Evolutionary conservation across 92 coral and sea anemone genomes (phyloP).

Genomic region (Epizoanthus rinbou): DNA sequence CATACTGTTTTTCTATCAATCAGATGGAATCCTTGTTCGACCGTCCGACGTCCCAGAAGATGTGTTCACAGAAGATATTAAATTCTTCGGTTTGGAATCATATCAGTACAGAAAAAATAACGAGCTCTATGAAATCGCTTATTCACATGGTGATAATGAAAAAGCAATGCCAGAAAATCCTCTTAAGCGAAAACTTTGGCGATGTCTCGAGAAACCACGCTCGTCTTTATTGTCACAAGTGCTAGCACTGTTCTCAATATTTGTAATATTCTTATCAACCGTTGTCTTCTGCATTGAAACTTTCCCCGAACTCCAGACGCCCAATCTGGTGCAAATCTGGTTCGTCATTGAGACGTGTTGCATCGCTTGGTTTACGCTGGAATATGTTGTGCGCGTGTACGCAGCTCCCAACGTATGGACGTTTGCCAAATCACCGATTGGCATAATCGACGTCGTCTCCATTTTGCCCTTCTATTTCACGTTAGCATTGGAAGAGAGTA

Average conservation of each 20-base stretch:
- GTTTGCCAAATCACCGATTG: conserved; percentile 77
- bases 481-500: conserved; percentile 59
- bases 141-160: conserved; percentile 35
- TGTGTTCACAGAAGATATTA: conserved; percentile 68
- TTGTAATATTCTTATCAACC: conserved; percentile 78
- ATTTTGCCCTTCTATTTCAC: conserved; percentile 84
- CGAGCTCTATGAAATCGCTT: conserved; percentile 11
- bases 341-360: conserved; percentile 72
- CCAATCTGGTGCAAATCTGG: conserved; percentile 54
- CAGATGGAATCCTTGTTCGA: conserved; percentile 89
- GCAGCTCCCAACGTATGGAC: conserved; percentile 64
- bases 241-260: conserved; percentile 72
- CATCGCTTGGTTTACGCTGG: conserved; percentile 84
- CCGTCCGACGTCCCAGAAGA: conserved; percentile 82
- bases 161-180: conserved; percentile 50
- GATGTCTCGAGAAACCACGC: conserved; percentile 83
- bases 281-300: conserved; percentile 86
- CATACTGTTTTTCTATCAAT: conserved; percentile 91
- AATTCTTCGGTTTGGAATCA: conserved; percentile 69
- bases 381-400: conserved; percentile 70
- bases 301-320: conserved; percentile 56
- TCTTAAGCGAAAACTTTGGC: conserved; percentile 70
- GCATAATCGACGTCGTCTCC: conserved; percentile 81
- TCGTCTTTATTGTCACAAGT: conserved; percentile 67
- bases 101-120: conserved; percentile 11